These are phyloP conservation scores for Drosophila infuscata DNA, from an alignment of 2,888 invertebrate species.

Conservation along the genomic window DNA sequence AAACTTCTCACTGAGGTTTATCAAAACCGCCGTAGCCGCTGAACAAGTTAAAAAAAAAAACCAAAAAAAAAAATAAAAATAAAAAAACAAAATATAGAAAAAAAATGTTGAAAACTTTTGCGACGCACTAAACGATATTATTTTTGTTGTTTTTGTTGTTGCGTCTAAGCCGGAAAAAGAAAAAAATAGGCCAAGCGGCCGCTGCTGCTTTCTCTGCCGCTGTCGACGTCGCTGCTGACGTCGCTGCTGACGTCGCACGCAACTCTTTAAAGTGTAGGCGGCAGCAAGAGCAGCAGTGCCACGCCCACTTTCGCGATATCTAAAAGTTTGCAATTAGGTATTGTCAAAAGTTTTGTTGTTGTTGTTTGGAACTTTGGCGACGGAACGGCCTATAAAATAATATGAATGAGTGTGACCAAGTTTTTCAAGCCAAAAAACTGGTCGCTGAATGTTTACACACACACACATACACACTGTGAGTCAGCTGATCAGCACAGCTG, in stretches of 20 bases:
- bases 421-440: conserved; percentile 31
- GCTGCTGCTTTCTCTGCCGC: conserved; percentile 5
- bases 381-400: conserved; percentile 75
- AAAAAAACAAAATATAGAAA: conserved; percentile 24
- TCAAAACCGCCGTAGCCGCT: conserved; percentile 53
- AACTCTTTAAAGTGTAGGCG: conserved; percentile 44
- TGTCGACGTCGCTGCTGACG: conserved; percentile 9
- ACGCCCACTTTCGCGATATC: conserved; percentile 58
- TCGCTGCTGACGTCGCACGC: conserved; percentile 35
- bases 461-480: neutral
- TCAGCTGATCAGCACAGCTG: conserved; percentile 62
- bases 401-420: conserved; percentile 54
- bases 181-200: conserved; percentile 55
- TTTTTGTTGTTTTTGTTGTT: conserved; percentile 52
- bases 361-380: conserved; percentile 73
- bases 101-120: conserved; percentile 67
- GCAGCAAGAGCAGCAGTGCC: conserved; percentile 21
- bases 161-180: conserved; percentile 52
- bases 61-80: conserved; percentile 11
- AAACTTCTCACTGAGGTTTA: conserved; percentile 72
- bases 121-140: conserved; percentile 78
- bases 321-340: conserved; percentile 79
- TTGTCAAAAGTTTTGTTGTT: conserved; percentile 73
- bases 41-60: conserved; percentile 55
- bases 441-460: conserved; percentile 1